Evolutionary conservation across 2,888 invertebrate species (phyloP).

Genomic region (Slavum lentiscoides): DNA sequence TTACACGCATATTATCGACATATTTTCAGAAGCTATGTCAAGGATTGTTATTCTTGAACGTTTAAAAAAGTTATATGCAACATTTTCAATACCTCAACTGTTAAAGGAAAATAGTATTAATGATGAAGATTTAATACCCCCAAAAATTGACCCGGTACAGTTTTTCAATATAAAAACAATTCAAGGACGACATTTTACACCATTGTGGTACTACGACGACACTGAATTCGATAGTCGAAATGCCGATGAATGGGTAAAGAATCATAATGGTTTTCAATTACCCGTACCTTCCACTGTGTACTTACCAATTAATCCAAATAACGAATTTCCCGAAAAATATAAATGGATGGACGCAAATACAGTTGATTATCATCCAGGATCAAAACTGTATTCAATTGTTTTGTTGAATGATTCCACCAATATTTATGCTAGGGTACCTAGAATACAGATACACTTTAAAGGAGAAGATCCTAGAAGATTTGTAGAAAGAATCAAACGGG

Average conservation of each 20-base stretch:
- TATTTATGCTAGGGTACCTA: background rate
- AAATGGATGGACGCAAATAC: slow-evolving; percentile 9
- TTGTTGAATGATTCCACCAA: background rate
- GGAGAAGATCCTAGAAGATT: slow-evolving; percentile 45
- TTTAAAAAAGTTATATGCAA: slow-evolving; percentile 13
- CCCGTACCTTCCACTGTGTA: slow-evolving; percentile 17
- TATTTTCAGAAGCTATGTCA: background rate
- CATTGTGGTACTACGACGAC: slow-evolving; percentile 22
- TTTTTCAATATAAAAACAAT: background rate
- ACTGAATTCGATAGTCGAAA: slow-evolving; percentile 2
- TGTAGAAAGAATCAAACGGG: slow-evolving; percentile 17
- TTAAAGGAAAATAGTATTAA: background rate
- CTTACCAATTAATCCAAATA: background rate
- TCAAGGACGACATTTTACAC: slow-evolving; percentile 4
- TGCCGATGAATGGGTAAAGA: slow-evolving; percentile 25
- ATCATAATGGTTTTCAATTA: background rate
- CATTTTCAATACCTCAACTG: slow-evolving; percentile 27
- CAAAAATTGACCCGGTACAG: background rate
- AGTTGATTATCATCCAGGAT: background rate
- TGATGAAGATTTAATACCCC: background rate
- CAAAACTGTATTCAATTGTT: slow-evolving; percentile 7
- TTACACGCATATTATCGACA: too few relatives aligned
- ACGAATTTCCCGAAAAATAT: background rate
- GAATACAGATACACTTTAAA: slow-evolving; percentile 34
- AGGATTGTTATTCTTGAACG: slow-evolving; percentile 2